Evolutionary conservation across 2,113 vertebrate genomes (phyloP), one percentile per base, ranked within the genome.

Genomic region (Cisticola juncidis): DNA sequence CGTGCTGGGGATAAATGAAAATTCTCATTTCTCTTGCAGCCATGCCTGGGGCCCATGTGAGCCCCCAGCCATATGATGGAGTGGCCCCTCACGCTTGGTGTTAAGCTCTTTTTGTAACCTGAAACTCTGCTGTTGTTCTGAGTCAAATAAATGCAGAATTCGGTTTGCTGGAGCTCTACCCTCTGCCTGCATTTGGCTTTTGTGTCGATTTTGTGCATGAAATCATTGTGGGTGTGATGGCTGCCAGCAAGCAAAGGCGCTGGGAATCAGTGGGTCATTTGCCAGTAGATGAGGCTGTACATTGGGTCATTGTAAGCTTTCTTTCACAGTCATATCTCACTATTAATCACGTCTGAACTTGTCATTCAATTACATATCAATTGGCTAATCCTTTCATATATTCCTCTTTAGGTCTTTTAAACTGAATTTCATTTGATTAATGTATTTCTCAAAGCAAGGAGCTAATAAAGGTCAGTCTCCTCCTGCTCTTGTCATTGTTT

Each of bases 71-170:
- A 57, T 72, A 88, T 81, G 85, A 17, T 9, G 9, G 95, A 70
- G 77, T 23, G 57, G 90, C 84, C 42, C 85, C 29, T 92, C 72
- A 72, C 4, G 60, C 80, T 65, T 96, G 90, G 72, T 90, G 91
- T 97, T 95, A 93, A 80, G 79, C 95, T 95, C 87, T 78, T 97
- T 96, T 89, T 98, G 97, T 97, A 95, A 97, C 74, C 94, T 90
- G 96, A 81, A 68, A 97, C 88, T 65, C 93, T 88, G 85, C 89
- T 94, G 91, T 95, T 95, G 96, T 92, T 98, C 93, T 89, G 42
- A 97, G 96, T 97, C 93, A 87, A 96, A 93, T 97, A 96, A 97
- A 97, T 83, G 78, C 90, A 96, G 89, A 97, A 90, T 73, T 64
- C 22, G 20, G n/a, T 96, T 97, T 94, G 96, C 80, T 96, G 93